phyloP scores from a whole-genome alignment of 2,113 vertebrate genomes.

The Synodontis membranacea region DNA sequence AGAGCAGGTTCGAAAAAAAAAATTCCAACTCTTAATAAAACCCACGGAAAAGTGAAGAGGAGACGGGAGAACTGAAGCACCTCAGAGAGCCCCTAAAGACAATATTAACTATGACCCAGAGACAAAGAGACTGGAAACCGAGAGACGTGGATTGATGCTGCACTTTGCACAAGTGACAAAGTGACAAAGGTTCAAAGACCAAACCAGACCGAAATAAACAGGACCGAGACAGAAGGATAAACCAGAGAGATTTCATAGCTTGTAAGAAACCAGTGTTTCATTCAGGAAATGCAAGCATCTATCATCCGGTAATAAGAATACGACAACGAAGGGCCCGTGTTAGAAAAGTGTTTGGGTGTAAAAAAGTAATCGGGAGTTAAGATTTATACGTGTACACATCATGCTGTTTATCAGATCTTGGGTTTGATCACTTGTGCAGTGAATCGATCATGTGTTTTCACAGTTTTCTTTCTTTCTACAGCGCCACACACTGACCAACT shows the following conservation, averaged over 20 bases:
- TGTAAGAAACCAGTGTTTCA: background rate
- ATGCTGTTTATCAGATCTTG: background rate
- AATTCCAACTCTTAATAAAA: background rate
- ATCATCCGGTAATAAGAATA: background rate
- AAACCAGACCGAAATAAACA: background rate
- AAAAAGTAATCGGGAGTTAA: too few relatives aligned
- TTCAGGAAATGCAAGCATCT: background rate
- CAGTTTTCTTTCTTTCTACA: constrained; percentile 12
- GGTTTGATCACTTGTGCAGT: background rate
- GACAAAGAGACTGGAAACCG: background rate
- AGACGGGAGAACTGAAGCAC: background rate
- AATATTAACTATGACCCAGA: background rate
- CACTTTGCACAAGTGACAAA: background rate
- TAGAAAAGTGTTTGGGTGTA: background rate
- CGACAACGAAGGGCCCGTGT: background rate
- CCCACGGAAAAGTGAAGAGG: background rate
- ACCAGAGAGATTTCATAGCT: background rate
- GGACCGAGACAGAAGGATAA: background rate
- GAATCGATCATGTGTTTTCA: constrained; percentile 29
- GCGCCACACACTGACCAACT: constrained; percentile 4
- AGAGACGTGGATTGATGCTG: background rate
- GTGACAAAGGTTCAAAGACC: background rate
- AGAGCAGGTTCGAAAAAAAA: constrained; percentile 24
- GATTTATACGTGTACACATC: too few relatives aligned
- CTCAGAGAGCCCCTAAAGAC: too few relatives aligned